Evolutionary conservation across 1,140 invertebrate genomes (phyloP).

Genomic region (Amphibalanus amphitrite): DNA sequence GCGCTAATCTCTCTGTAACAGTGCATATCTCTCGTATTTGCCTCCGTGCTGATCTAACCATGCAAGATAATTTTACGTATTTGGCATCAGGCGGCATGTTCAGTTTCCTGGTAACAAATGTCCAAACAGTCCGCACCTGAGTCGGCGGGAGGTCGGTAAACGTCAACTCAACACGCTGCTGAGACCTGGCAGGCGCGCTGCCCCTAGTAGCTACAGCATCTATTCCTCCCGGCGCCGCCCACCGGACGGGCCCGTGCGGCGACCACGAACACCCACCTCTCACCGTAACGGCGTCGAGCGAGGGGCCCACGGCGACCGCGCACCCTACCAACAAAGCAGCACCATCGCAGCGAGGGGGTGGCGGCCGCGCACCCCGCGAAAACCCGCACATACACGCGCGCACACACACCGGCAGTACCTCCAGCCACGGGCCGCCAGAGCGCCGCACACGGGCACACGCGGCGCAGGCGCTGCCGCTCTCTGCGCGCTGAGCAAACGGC

Average conservation of each 20-base stretch:
- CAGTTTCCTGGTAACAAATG: neutral
- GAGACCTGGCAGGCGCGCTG: too few species aligned
- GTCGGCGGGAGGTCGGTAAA: neutral
- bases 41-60: neutral
- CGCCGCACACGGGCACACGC: too few species aligned
- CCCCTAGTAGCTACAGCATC: too few species aligned
- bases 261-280: neutral
- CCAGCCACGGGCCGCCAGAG: too few species aligned
- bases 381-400: neutral
- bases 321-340: neutral
- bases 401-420: neutral
- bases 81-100: neutral
- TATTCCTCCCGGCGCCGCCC: too few species aligned
- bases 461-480: too few species aligned
- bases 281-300: too few species aligned
- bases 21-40: neutral
- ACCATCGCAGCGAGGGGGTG: neutral
- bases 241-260: too few species aligned
- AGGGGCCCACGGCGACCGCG: neutral
- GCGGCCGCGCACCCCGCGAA: neutral
- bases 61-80: neutral
- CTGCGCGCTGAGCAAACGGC: neutral
- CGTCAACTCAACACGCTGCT: neutral
- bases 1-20: neutral
- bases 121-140: neutral